phyloP scores from a whole-genome alignment of 2,797 vertebrate genomes.

The Lacerta agilis region DNA sequence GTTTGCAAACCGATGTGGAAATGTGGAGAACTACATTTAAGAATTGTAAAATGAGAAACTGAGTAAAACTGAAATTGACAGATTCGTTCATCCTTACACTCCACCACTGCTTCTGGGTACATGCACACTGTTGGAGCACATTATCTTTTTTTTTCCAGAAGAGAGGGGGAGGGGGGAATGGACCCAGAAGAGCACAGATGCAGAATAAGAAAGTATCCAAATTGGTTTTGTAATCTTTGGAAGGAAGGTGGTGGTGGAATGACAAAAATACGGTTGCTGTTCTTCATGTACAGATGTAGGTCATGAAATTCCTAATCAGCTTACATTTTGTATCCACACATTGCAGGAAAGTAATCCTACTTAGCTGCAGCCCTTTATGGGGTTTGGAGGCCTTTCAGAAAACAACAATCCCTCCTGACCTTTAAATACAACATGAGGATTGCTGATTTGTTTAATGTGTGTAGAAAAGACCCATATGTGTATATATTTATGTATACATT shows the following conservation, averaged over 20 bases:
- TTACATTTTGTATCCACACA: slow-evolving; percentile 69
- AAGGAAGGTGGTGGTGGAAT: neutral
- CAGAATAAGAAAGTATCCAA: slow-evolving; percentile 36
- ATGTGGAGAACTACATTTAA: too few species aligned
- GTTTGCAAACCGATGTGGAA: too few species aligned
- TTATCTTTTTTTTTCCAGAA: too few species aligned
- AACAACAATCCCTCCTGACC: slow-evolving; percentile 64
- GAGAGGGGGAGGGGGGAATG: neutral
- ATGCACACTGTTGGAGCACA: neutral
- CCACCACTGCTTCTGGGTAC: neutral
- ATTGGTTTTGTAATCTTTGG: slow-evolving; percentile 63
- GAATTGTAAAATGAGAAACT: too few species aligned
- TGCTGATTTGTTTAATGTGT: slow-evolving; percentile 55
- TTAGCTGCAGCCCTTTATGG: slow-evolving; percentile 71
- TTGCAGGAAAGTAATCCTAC: slow-evolving; percentile 72
- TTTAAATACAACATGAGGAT: slow-evolving; percentile 68
- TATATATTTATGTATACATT: neutral
- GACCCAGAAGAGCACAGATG: slow-evolving; percentile 42
- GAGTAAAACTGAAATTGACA: neutral
- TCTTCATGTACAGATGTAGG: slow-evolving; percentile 59
- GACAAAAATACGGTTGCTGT: slow-evolving; percentile 32
- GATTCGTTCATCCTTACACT: neutral
- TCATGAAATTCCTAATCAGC: slow-evolving; percentile 72
- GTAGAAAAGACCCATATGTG: slow-evolving; percentile 43
- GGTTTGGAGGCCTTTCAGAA: slow-evolving; percentile 68